Percentiles rank a stretch among this genome's conserved stretches.
These are phyloP conservation scores for Eptatretus burgeri DNA, from an alignment of 2,113 vertebrate species.

Conservation along the genomic window DNA sequence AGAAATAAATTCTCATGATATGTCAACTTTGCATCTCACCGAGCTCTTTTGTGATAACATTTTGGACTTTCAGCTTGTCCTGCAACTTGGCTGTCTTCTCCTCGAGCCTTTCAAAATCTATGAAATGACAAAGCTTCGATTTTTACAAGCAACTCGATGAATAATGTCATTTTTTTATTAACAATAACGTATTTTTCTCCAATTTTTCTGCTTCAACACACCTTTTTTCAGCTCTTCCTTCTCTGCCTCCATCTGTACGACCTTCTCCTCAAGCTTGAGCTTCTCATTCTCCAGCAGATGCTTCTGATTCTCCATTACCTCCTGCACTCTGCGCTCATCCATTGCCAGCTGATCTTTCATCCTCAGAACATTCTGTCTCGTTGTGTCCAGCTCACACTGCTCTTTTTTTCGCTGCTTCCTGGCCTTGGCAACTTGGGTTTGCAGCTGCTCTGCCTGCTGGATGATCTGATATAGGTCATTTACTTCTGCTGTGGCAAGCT, in stretches of 20 bases:
- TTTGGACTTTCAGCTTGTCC: constrained; percentile 19
- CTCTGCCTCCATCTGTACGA: constrained; percentile 19
- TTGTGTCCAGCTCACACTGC: constrained; percentile 18
- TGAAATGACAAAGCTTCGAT: constrained; percentile 3
- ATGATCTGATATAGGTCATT: constrained; percentile 43
- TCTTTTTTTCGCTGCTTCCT: constrained; percentile 25
- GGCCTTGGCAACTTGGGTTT: constrained; percentile 33
- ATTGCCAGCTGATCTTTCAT: constrained; percentile 18
- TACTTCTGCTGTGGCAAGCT: constrained; percentile 27
- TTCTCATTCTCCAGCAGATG: constrained; percentile 16
- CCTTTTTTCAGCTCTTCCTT: constrained; percentile 24
- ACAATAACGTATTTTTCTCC: neutral
- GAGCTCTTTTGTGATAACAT: constrained; percentile 19
- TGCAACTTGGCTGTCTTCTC: constrained; percentile 19
- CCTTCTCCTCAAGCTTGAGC: constrained; percentile 13
- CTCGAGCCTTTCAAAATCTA: constrained; percentile 21
- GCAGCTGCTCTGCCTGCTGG: constrained; percentile 31
- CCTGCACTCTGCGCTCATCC: constrained; percentile 16
- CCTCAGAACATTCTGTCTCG: constrained; percentile 16
- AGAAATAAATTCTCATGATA: neutral
- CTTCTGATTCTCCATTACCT: constrained; percentile 16
- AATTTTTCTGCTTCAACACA: constrained; percentile 11
- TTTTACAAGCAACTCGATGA: neutral
- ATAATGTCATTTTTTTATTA: neutral
- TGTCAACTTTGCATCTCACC: constrained; percentile 19